phyloP scores from a whole-genome alignment of 2,888 invertebrate species.

The Drosophila paracracens region DNA sequence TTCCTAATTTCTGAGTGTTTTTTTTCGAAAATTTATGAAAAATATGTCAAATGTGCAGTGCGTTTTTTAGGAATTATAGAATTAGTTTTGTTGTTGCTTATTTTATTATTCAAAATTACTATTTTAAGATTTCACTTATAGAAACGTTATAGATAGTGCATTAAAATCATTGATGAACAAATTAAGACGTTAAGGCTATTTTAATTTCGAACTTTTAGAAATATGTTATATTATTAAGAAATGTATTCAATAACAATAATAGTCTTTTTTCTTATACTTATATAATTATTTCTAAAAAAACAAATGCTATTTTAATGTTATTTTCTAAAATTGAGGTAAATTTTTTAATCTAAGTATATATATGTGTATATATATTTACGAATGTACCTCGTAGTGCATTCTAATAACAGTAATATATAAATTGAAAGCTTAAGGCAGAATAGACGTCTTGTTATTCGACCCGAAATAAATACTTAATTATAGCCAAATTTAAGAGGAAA shows the following conservation, averaged over 20 bases:
- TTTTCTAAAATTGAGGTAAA: background rate
- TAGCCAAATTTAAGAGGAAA: slow-evolving; percentile 1
- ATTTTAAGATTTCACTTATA: background rate
- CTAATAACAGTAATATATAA: slow-evolving; percentile 2
- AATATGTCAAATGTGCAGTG: background rate
- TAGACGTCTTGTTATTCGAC: background rate
- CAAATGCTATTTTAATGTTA: no score
- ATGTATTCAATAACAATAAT: background rate
- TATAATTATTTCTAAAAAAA: background rate
- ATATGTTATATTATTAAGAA: background rate
- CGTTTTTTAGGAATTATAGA: background rate
- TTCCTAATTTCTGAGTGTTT: background rate
- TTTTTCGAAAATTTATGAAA: background rate
- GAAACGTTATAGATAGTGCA: background rate
- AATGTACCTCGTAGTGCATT: background rate
- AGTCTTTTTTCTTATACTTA: no score
- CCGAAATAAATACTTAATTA: slow-evolving; percentile 6
- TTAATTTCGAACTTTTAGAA: no score
- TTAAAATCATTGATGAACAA: background rate
- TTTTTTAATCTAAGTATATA: background rate
- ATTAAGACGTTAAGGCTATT: no score
- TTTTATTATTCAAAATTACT: background rate
- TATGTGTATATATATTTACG: background rate
- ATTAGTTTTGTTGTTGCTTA: background rate
- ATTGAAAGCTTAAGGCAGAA: background rate